Evolutionary conservation across 1,140 invertebrate species (phyloP).

Genomic region (Philaenus spumarius): DNA sequence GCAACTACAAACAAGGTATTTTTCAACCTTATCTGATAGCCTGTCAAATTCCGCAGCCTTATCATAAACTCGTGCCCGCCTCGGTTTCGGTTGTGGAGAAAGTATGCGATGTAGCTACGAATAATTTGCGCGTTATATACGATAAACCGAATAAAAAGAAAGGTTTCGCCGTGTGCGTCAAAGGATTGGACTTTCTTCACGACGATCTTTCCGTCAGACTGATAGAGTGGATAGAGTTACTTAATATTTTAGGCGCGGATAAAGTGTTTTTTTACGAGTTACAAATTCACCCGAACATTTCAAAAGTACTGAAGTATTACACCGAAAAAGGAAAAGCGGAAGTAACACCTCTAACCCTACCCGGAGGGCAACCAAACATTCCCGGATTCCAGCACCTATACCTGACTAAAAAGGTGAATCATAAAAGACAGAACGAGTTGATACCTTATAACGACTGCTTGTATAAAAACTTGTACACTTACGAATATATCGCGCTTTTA

Average conservation of each 20-base stretch:
- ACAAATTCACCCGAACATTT: constrained; percentile 83
- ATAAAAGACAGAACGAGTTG: constrained; percentile 90
- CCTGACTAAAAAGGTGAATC: constrained; percentile 79
- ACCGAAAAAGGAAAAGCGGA: constrained; percentile 65
- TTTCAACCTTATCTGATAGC: constrained; percentile 88
- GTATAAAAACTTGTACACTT: constrained; percentile 86
- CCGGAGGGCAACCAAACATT: constrained; percentile 85
- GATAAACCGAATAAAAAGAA: constrained; percentile 56
- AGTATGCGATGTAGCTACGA: constrained; percentile 75
- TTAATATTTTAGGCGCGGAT: constrained; percentile 79
- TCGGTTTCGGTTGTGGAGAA: constrained; percentile 83
- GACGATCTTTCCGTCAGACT: constrained; percentile 83
- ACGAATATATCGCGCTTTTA: constrained; percentile 82
- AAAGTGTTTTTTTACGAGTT: constrained; percentile 91
- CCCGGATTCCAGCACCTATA: constrained; percentile 84
- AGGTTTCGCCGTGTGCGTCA: constrained; percentile 90
- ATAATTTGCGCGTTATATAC: constrained; percentile 81
- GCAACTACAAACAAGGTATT: constrained; percentile 86
- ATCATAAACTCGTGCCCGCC: constrained; percentile 65
- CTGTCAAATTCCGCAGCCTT: constrained; percentile 71
- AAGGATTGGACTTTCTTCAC: constrained; percentile 85
- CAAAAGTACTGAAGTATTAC: constrained; percentile 80
- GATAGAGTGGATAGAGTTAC: constrained; percentile 92
- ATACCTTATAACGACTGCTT: constrained; percentile 97
- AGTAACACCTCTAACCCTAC: constrained; percentile 79